Evolutionary conservation across 1,140 invertebrate species (phyloP).

Genomic region (Orius laevigatus): DNA sequence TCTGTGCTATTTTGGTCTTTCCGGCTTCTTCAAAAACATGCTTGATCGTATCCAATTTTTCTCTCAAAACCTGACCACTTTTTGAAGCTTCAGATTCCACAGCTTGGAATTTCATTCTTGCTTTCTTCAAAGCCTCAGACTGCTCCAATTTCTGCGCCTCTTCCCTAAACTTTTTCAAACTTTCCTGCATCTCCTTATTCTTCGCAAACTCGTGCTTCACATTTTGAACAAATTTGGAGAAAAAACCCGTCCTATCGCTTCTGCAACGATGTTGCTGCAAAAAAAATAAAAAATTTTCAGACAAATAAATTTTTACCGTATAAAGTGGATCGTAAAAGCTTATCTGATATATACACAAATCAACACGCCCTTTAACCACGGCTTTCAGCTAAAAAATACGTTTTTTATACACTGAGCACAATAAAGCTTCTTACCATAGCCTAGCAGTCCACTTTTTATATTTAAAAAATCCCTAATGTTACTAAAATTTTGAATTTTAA

Average conservation of each 20-base stretch:
- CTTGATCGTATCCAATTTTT: slow-evolving; percentile 66
- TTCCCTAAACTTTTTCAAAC: slow-evolving; percentile 86
- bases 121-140: slow-evolving; percentile 87
- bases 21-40: slow-evolving; percentile 76
- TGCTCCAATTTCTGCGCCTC: slow-evolving; percentile 96
- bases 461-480: too few species aligned
- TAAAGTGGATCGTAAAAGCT: too few species aligned
- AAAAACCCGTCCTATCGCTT: slow-evolving; percentile 41
- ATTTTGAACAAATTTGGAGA: slow-evolving; percentile 82
- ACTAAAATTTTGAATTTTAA: too few species aligned
- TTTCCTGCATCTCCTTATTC: slow-evolving; percentile 98
- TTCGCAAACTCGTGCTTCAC: slow-evolving; percentile 85
- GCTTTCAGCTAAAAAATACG: too few species aligned
- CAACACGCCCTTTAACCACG: too few species aligned
- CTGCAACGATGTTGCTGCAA: too few species aligned
- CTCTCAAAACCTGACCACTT: slow-evolving; percentile 63
- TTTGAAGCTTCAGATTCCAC: slow-evolving; percentile 74
- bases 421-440: too few species aligned
- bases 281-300: too few species aligned
- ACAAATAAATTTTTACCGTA: too few species aligned
- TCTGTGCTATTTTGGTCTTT: slow-evolving; percentile 88
- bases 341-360: too few species aligned
- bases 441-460: too few species aligned
- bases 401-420: too few species aligned
- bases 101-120: slow-evolving; percentile 72